Base-by-base conservation (phyloP, 2,888 invertebrate genomes). In the Ecliptopera silaceata region DNA sequence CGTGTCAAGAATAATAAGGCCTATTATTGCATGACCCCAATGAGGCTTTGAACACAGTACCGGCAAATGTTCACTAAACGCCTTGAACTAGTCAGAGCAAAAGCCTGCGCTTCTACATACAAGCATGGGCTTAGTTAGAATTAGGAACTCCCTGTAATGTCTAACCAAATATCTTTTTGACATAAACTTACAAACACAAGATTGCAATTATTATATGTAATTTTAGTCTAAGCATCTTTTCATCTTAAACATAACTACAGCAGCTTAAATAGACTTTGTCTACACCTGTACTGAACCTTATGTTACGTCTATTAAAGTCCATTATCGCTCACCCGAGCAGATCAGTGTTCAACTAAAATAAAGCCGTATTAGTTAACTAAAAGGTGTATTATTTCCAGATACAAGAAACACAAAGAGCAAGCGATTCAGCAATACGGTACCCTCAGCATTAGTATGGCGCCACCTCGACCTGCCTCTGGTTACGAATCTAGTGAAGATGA, bases 391-490 rank as follows among this genome's bases (percentile, higher is more conserved):
- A 2, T 4, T 15, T 81, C 3, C 72, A 97, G 97, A 72, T 97
- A 97, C 81, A 97, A 96, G 80, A 95, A 96, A 47, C 97, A 96
- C 82, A 97, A 97, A 73, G 96, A 96, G 73, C 94, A 95, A 73
- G 94, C 96, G 82, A 91, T 94, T 47, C 93, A 96, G 13, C 95
- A 96, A 82, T 95, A 96, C 75, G 90, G 91, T 1, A 88, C 89
- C 0, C 71, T 91, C 0, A 87, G 85, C n/a, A 75, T 88, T 73
- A 86, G 83, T 50, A 80, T 86, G 83, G 82, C 88, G 4, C 87
- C 86, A 0, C 85, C 88, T 1, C 75, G 91, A 0, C 87, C 90
- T 1, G 75, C 87, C 0, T 90, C 90, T 0, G 90, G 88, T 0
- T 91, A 93, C 69, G 92, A 92, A 61, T 89, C 90, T 2, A 89